Percentiles rank a stretch among this genome's conserved stretches.
phyloP scores from a whole-genome alignment of 2,888 invertebrate species.

The Ommatoiulus sabulosus region DNA sequence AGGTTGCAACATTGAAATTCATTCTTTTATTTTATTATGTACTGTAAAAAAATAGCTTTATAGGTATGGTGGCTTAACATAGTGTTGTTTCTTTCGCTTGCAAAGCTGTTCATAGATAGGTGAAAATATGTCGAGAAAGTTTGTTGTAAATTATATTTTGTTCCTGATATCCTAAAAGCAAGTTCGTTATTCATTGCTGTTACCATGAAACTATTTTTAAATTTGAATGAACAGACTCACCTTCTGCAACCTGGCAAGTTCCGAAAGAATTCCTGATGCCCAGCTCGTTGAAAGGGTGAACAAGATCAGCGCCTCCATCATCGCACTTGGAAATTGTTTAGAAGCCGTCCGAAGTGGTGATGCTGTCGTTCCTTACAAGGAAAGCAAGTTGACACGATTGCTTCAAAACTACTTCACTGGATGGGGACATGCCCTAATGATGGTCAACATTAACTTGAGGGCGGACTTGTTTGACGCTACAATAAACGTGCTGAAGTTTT shows the following conservation, averaged over 20 bases:
- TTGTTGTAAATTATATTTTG: no score
- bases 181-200: no score
- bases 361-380: conserved; percentile 75
- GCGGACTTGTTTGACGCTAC: conserved; percentile 83
- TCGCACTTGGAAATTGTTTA: conserved; percentile 86
- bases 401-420: conserved; percentile 84
- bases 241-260: conserved; percentile 93
- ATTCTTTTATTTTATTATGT: no score
- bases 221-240: conserved; percentile 67
- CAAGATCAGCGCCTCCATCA: conserved; percentile 86
- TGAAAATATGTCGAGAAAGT: no score
- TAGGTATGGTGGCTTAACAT: no score
- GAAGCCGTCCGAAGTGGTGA: conserved; percentile 69
- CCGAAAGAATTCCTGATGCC: conserved; percentile 82
- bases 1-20: no score
- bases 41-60: no score
- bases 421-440: conserved; percentile 79
- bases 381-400: conserved; percentile 89
- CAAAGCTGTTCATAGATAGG: no score
- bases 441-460: conserved; percentile 86
- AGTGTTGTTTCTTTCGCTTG: no score
- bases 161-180: no score
- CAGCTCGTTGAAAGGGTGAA: conserved; percentile 85
- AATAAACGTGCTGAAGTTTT: conserved; percentile 82
- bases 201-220: no score